A percentile compares a stretch with the other conserved stretches of the same genome.
Evolutionary conservation across 2,797 vertebrate genomes (phyloP).

Genomic region (Sebastes matsubarae): DNA sequence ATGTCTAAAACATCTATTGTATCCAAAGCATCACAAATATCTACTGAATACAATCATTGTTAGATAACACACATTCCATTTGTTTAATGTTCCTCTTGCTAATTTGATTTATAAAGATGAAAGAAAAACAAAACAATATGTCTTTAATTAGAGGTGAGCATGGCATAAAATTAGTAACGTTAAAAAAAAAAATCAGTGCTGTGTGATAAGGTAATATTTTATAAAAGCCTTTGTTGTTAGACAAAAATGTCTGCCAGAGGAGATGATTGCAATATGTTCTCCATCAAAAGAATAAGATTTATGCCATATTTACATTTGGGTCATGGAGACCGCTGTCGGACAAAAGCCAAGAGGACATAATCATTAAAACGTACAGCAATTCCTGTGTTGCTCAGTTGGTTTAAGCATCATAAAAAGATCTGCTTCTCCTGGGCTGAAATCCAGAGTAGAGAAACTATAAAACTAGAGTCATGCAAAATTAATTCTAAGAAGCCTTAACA

Average conservation of each 20-base stretch:
- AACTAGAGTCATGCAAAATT: constrained; percentile 37
- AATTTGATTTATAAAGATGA: neutral
- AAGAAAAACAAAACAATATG: neutral
- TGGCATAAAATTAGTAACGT: neutral
- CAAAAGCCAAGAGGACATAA: constrained; percentile 3
- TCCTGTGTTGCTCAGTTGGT: constrained; percentile 6
- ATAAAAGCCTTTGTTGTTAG: neutral
- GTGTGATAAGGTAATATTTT: neutral
- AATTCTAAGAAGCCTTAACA: constrained; percentile 34
- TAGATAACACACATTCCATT: neutral
- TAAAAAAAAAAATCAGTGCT: neutral
- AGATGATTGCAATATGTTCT: neutral
- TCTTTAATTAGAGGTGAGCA: neutral
- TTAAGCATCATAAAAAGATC: constrained; percentile 34
- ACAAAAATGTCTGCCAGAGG: neutral
- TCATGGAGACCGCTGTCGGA: neutral
- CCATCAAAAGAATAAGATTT: constrained; percentile 6
- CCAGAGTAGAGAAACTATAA: constrained; percentile 22
- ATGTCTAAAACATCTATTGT: neutral
- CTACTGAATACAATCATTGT: neutral
- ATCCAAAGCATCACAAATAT: neutral
- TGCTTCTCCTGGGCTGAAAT: constrained; percentile 21
- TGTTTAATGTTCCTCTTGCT: neutral
- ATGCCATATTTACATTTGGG: neutral
- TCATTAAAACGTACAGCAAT: constrained; percentile 12